phyloP scores from a whole-genome alignment of 1,140 invertebrate genomes.

The Drosophila chauvacae region DNA sequence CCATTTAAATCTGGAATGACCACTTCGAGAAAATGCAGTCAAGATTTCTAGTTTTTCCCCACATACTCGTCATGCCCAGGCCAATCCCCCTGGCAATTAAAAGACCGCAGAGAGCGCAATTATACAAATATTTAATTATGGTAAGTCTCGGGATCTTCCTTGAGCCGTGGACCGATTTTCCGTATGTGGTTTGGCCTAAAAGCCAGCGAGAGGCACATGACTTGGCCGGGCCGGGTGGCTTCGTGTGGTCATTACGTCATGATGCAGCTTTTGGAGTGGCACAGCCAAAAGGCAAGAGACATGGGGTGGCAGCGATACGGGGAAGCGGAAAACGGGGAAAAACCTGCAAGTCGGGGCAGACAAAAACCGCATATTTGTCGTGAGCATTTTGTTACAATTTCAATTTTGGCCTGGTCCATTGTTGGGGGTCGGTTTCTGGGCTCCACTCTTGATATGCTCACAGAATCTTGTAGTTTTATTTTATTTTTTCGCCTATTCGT shows the following conservation, averaged over 20 bases:
- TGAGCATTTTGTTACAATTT: constrained; percentile 56
- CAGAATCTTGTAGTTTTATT: constrained; percentile 27
- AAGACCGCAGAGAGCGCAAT: constrained; percentile 54
- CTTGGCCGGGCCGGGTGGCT: constrained; percentile 33
- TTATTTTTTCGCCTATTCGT: constrained; percentile 16
- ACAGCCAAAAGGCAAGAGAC: constrained; percentile 21
- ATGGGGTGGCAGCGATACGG: neutral
- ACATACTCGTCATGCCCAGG: constrained; percentile 33
- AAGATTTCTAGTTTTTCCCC: constrained; percentile 27
- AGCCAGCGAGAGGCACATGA: constrained; percentile 41
- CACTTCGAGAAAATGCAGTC: constrained; percentile 32
- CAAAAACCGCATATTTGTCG: constrained; percentile 54
- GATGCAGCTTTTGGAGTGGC: constrained; percentile 54
- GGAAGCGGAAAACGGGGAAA: constrained; percentile 45
- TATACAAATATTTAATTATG: constrained; percentile 54
- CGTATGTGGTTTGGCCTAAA: constrained; percentile 42
- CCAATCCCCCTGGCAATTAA: constrained; percentile 48
- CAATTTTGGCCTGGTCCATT: constrained; percentile 53
- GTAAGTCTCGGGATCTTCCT: constrained; percentile 47
- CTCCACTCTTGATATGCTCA: constrained; percentile 36
- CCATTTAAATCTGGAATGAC: constrained; percentile 46
- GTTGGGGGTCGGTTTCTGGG: constrained; percentile 51
- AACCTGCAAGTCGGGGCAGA: constrained; percentile 33
- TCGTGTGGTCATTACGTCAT: constrained; percentile 53
- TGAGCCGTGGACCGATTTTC: constrained; percentile 49